Evolutionary conservation across 2,113 vertebrate species (phyloP).

Genomic region (Bufo gargarizans): DNA sequence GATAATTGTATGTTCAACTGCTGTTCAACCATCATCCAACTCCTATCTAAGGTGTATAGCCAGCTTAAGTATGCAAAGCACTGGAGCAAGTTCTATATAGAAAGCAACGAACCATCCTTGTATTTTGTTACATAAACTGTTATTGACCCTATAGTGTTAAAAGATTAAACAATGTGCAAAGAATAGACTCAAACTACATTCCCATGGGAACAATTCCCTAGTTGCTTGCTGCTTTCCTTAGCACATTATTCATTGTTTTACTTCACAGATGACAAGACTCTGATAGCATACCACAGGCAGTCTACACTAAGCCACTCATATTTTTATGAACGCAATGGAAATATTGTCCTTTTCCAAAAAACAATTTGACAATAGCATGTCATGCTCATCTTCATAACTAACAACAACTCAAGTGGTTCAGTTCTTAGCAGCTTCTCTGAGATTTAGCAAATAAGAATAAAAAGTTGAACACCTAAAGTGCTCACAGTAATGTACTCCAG

Average conservation of each 20-base stretch:
- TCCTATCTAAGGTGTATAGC: too few relatives aligned
- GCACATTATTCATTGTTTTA: conserved; percentile 66
- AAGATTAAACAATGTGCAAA: conserved; percentile 53
- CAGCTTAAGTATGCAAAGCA: too few relatives aligned
- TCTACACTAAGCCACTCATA: conserved; percentile 54
- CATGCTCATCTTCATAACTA: background rate
- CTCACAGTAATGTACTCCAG: too few relatives aligned
- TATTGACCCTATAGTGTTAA: background rate
- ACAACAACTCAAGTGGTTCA: too few relatives aligned
- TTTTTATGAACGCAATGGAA: conserved; percentile 58
- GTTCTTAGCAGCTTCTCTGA: background rate
- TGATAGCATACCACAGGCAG: conserved; percentile 61
- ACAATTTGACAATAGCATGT: background rate
- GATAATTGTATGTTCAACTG: too few relatives aligned
- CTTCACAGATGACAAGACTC: conserved; percentile 64
- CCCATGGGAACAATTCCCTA: conserved; percentile 66
- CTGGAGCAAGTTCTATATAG: too few relatives aligned
- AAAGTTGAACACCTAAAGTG: too few relatives aligned
- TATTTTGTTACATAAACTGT: background rate
- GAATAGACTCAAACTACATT: conserved; percentile 61
- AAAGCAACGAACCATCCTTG: too few relatives aligned
- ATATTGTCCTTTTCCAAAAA: conserved; percentile 52
- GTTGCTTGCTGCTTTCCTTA: conserved; percentile 63
- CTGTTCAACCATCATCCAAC: too few relatives aligned
- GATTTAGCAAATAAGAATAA: background rate